Percentiles rank a stretch among this genome's conserved stretches.
Conservation (phyloP, 2,888 invertebrate species). For the Parnassius mnemosyne region DNA sequence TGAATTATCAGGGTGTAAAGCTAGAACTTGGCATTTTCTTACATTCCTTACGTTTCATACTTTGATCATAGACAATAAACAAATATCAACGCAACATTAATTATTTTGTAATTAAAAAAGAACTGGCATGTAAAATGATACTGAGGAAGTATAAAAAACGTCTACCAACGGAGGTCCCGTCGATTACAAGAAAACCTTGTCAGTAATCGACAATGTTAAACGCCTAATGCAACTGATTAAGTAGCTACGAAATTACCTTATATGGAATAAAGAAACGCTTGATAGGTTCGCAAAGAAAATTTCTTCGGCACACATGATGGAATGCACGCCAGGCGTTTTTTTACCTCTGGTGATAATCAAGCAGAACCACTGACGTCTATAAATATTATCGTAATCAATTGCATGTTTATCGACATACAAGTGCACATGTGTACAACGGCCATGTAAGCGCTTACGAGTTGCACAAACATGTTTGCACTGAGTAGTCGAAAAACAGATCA, state of each 20-base stretch:
- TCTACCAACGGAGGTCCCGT: not conserved
- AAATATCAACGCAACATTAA: too few relatives aligned
- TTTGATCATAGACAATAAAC: too few relatives aligned
- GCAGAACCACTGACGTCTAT: conserved; percentile 15
- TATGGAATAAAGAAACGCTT: conserved; percentile 19
- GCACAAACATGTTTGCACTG: conserved; percentile 6
- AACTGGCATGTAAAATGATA: too few relatives aligned
- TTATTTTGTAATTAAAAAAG: too few relatives aligned
- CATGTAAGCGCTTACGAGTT: conserved; percentile 5
- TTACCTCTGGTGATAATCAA: conserved; percentile 15
- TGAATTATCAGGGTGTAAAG: too few relatives aligned
- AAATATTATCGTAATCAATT: conserved; percentile 14
- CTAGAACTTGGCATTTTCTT: too few relatives aligned
- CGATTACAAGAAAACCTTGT: conserved; percentile 5
- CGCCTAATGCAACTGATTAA: conserved; percentile 15
- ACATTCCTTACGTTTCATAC: too few relatives aligned
- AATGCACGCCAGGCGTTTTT: conserved; percentile 13
- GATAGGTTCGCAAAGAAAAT: conserved; percentile 16
- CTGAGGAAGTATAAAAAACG: too few relatives aligned
- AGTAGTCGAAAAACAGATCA: not conserved
- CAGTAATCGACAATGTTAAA: conserved; percentile 16
- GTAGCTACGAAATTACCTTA: conserved; percentile 7
- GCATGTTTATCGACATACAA: not conserved
- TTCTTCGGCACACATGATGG: conserved; percentile 15
- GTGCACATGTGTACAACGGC: not conserved